Evolutionary conservation across 1,140 invertebrate species (phyloP).

Genomic region (Ostrea edulis): DNA sequence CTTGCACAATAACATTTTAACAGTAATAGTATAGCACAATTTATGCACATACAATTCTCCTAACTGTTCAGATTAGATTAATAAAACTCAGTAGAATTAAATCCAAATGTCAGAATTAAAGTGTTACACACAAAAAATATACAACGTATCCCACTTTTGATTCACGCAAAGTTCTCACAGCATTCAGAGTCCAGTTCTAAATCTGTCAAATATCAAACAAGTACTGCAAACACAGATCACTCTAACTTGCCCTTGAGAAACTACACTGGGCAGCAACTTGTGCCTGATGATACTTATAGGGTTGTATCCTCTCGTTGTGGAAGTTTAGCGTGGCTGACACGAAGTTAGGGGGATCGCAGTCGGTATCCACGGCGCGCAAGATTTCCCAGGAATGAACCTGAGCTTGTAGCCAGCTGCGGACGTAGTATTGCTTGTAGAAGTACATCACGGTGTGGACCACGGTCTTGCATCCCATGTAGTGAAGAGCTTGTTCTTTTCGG

Average conservation of each 20-base stretch:
- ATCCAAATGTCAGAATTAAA: too few species aligned
- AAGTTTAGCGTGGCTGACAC: background rate
- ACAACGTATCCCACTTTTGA: background rate
- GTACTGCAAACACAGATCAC: background rate
- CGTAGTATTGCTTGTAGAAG: background rate
- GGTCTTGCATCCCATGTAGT: constrained; percentile 25
- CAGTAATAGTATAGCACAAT: too few species aligned
- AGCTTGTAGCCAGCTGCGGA: background rate
- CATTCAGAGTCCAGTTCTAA: background rate
- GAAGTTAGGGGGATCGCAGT: background rate
- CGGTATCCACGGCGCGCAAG: background rate
- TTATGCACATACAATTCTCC: too few species aligned
- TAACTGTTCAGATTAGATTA: too few species aligned
- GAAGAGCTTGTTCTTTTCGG: background rate
- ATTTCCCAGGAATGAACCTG: background rate
- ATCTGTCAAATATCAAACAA: background rate
- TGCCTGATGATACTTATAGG: background rate
- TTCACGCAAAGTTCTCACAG: background rate
- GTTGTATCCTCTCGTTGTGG: background rate
- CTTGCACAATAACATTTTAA: background rate
- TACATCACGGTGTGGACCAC: background rate
- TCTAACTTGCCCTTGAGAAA: background rate
- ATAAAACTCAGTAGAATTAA: too few species aligned
- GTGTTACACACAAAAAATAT: background rate
- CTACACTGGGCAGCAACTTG: background rate